These are phyloP conservation scores for Sarcophaga rosellei DNA, from an alignment of 2,888 invertebrate species.

Conservation along the genomic window DNA sequence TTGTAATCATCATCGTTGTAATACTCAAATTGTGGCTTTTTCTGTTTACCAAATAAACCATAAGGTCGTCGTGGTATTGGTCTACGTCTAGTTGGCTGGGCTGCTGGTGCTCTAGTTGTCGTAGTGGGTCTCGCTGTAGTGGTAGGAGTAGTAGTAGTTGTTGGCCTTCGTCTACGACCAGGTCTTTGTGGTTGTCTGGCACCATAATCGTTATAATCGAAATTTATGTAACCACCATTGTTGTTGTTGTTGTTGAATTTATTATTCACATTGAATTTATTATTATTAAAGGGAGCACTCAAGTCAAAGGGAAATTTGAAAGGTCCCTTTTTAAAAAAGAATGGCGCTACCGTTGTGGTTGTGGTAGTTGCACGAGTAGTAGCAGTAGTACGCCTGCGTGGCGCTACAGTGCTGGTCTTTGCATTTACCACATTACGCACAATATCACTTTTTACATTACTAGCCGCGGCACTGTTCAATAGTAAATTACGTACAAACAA, in stretches of 20 bases:
- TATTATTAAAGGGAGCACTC: slow-evolving; percentile 40
- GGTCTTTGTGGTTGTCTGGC: slow-evolving; percentile 28
- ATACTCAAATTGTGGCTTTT: slow-evolving; percentile 41
- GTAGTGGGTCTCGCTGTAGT: slow-evolving; percentile 46
- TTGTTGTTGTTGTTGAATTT: slow-evolving; percentile 36
- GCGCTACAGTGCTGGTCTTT: slow-evolving; percentile 45
- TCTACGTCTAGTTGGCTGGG: slow-evolving; percentile 19
- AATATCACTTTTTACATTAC: slow-evolving; percentile 72
- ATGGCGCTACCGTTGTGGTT: slow-evolving; percentile 35
- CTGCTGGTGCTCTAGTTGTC: slow-evolving; percentile 15
- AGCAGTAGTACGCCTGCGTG: slow-evolving; percentile 31
- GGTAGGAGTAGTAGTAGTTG: slow-evolving; percentile 33
- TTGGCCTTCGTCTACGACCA: slow-evolving; percentile 52
- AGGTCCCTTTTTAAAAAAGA: slow-evolving; percentile 47
- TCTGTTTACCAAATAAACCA: slow-evolving; percentile 50
- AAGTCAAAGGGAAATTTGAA: slow-evolving; percentile 62
- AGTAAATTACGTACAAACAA: slow-evolving; percentile 74
- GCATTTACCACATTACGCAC: slow-evolving; percentile 44
- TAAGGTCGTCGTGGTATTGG: slow-evolving; percentile 53
- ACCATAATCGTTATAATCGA: slow-evolving; percentile 56
- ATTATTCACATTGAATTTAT: slow-evolving; percentile 29
- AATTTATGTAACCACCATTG: slow-evolving; percentile 52
- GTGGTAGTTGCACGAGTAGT: slow-evolving; percentile 47
- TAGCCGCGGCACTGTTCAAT: slow-evolving; percentile 75
- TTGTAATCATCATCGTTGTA: slow-evolving; percentile 63